phyloP scores from a whole-genome alignment of 2,888 invertebrate species.

The Alsophila aescularia region DNA sequence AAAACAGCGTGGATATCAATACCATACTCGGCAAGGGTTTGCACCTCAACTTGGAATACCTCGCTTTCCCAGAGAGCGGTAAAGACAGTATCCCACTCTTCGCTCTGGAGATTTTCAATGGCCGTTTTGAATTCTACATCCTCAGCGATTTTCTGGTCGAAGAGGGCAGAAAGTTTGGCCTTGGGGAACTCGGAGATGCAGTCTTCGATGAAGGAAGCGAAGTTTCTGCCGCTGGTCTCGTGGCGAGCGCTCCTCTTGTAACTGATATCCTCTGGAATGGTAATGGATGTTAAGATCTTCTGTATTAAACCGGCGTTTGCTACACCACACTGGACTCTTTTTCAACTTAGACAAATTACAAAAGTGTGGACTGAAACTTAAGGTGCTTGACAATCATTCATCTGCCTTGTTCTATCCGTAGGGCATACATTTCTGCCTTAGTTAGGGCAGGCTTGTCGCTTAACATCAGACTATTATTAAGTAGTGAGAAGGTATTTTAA shows the following conservation, averaged over 20 bases:
- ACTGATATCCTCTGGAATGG: conserved; percentile 32
- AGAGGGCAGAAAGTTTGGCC: conserved; percentile 60
- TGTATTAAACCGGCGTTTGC: too few species aligned
- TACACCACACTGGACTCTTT: too few species aligned
- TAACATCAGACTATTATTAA: too few species aligned
- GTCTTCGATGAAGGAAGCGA: conserved; percentile 58
- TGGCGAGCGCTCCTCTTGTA: conserved; percentile 39
- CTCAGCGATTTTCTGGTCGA: conserved; percentile 60
- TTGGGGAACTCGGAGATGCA: conserved; percentile 56
- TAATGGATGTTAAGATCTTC: not conserved
- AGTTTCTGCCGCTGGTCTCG: conserved; percentile 50
- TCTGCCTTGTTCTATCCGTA: too few species aligned
- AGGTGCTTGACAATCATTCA: too few species aligned
- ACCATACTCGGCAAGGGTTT: conserved; percentile 56
- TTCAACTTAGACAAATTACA: too few species aligned
- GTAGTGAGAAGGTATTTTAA: not conserved
- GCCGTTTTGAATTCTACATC: conserved; percentile 63
- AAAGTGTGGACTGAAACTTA: too few species aligned
- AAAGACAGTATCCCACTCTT: conserved; percentile 59
- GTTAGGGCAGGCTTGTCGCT: too few species aligned
- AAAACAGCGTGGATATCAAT: conserved; percentile 52
- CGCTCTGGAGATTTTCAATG: conserved; percentile 61
- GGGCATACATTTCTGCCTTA: too few species aligned
- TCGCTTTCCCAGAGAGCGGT: conserved; percentile 59
- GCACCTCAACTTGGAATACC: conserved; percentile 57